A percentile compares a stretch with the other conserved stretches of the same genome.
phyloP scores from a whole-genome alignment of 2,797 vertebrate genomes.

The Lagocephalus sceleratus region DNA sequence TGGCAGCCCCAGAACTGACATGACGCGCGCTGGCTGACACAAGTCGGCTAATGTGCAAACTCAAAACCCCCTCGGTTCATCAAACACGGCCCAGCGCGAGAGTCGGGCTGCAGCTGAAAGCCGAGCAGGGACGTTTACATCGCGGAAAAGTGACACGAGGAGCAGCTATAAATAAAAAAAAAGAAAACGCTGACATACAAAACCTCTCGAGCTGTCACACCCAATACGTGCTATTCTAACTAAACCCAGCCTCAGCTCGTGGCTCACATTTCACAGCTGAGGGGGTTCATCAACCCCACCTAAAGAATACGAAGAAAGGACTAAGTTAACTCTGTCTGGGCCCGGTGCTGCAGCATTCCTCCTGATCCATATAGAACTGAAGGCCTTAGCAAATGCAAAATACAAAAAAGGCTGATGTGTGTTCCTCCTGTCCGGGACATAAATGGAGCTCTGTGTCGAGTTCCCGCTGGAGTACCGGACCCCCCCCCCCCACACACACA shows the following conservation, averaged over 20 bases:
- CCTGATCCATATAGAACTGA: conserved; percentile 21
- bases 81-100: too few relatives aligned
- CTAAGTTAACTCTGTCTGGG: conserved; percentile 51
- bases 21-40: too few relatives aligned
- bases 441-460: conserved; percentile 70
- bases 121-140: too few relatives aligned
- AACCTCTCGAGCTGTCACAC: background rate
- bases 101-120: too few relatives aligned
- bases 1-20: too few relatives aligned
- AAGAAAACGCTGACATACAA: background rate
- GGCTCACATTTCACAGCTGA: conserved; percentile 17
- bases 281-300: conserved; percentile 37
- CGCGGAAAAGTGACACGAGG: background rate
- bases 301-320: conserved; percentile 26
- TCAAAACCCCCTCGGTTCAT: too few relatives aligned
- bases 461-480: conserved; percentile 44
- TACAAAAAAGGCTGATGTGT: conserved; percentile 63
- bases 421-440: conserved; percentile 59
- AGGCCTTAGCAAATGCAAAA: conserved; percentile 49
- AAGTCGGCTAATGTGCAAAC: too few relatives aligned
- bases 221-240: conserved; percentile 6
- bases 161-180: background rate
- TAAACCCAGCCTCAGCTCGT: conserved; percentile 41
- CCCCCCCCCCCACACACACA: conserved; percentile 28
- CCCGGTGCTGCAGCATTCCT: conserved; percentile 44